Conservation (phyloP, 2,797 vertebrate species). For the Loriculus beryllinus region DNA sequence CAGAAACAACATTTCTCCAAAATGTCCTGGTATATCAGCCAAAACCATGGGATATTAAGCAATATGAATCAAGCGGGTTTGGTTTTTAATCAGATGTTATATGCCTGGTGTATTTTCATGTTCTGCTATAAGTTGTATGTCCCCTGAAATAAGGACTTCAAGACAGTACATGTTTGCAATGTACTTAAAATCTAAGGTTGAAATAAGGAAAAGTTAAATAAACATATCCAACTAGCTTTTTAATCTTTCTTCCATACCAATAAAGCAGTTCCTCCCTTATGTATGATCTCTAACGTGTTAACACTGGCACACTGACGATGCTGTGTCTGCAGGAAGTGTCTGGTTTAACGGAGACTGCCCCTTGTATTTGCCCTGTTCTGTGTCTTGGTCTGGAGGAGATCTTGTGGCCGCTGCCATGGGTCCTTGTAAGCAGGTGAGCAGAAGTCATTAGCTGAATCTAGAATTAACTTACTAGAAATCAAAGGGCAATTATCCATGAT, state of each 20-base stretch:
- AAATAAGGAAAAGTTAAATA: not conserved
- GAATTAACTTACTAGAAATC: too few species aligned
- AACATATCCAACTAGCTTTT: not conserved
- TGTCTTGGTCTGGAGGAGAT: not conserved
- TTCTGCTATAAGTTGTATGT: not conserved
- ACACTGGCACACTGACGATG: not conserved
- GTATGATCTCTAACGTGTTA: not conserved
- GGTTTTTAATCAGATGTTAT: not conserved
- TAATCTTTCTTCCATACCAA: not conserved
- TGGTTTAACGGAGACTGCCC: not conserved
- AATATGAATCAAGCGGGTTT: not conserved
- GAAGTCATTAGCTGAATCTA: too few species aligned
- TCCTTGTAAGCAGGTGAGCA: not conserved
- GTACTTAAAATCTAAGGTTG: not conserved
- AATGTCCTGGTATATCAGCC: not conserved
- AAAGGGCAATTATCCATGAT: not conserved
- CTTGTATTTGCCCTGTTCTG: not conserved
- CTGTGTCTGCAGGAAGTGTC: not conserved
- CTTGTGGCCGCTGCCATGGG: not conserved
- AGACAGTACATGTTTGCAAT: not conserved
- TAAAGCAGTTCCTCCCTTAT: not conserved
- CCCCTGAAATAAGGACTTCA: not conserved
- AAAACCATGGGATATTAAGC: not conserved
- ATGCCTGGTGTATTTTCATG: not conserved
- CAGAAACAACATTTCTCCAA: not conserved